These are phyloP conservation scores for Rallus crepitans DNA, from an alignment of 2,797 vertebrate genomes.

Conservation along the genomic window DNA sequence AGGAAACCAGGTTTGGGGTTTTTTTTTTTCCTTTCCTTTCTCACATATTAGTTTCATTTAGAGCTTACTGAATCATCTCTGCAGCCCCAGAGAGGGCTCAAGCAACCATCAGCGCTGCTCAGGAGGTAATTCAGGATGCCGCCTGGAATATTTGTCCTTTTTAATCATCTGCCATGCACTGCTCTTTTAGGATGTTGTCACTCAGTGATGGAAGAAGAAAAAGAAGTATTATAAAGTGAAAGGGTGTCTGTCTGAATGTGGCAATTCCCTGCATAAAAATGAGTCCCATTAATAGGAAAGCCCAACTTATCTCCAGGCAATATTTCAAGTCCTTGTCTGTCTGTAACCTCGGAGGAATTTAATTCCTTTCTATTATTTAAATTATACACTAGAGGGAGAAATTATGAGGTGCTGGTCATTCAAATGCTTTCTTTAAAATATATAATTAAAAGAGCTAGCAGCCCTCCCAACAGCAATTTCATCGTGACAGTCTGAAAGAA, in stretches of 20 bases:
- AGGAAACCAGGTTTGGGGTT: background rate
- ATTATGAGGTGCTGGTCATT: constrained; percentile 39
- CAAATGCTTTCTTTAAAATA: constrained; percentile 51
- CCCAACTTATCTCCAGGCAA: constrained; percentile 54
- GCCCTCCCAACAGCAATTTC: background rate
- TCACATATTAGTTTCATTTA: constrained; percentile 55
- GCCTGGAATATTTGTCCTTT: constrained; percentile 47
- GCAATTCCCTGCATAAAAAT: constrained; percentile 63
- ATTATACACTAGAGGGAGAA: constrained; percentile 56
- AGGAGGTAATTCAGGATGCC: constrained; percentile 35
- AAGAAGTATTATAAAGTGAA: constrained; percentile 54
- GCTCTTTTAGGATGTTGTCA: constrained; percentile 64
- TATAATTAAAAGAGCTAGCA: constrained; percentile 30
- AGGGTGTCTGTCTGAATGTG: constrained; percentile 39
- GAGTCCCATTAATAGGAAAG: constrained; percentile 49
- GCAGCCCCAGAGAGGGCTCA: constrained; percentile 8
- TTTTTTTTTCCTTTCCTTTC: background rate
- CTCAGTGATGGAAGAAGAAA: constrained; percentile 55
- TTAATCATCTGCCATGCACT: constrained; percentile 45
- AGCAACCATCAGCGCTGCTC: background rate
- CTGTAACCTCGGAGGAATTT: constrained; percentile 61
- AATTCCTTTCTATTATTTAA: constrained; percentile 73
- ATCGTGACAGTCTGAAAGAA: background rate
- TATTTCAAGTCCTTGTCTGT: constrained; percentile 61
- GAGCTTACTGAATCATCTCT: constrained; percentile 17